Conservation (phyloP, 2,888 invertebrate genomes). For the Drosophila birchii region DNA sequence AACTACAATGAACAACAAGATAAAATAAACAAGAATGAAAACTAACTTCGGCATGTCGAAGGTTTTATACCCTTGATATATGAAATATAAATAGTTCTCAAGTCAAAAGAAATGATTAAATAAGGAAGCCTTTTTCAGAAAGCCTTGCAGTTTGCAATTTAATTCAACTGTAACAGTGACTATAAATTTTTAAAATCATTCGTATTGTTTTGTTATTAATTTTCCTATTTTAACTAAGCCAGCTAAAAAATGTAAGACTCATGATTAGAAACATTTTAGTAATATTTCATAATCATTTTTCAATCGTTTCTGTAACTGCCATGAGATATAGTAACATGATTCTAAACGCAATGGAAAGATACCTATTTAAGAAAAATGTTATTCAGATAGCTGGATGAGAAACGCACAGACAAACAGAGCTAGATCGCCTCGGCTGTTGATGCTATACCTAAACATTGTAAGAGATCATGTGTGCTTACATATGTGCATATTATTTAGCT, state of each 20-base stretch:
- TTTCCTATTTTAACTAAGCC: neutral
- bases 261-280: neutral
- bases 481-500: neutral
- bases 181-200: neutral
- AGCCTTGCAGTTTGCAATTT: neutral
- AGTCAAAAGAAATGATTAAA: neutral
- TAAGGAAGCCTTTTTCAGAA: neutral
- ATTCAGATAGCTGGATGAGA: too few relatives aligned
- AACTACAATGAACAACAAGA: conserved; percentile 41
- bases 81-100: neutral
- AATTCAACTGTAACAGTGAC: neutral
- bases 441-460: too few relatives aligned
- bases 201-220: neutral
- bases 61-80: neutral
- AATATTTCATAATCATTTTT: neutral
- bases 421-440: neutral
- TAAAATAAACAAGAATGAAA: conserved; percentile 22
- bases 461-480: neutral
- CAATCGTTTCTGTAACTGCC: too few relatives aligned
- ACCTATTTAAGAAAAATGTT: too few relatives aligned
- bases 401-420: too few relatives aligned
- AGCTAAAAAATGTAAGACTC: neutral
- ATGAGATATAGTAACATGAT: too few relatives aligned
- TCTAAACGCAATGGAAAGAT: too few relatives aligned
- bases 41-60: neutral